A percentile compares a stretch with the other conserved stretches of the same genome.
These are phyloP conservation scores for Caenorhabditis briggsae DNA, from an alignment of 1,140 invertebrate species.

Conservation along the genomic window DNA sequence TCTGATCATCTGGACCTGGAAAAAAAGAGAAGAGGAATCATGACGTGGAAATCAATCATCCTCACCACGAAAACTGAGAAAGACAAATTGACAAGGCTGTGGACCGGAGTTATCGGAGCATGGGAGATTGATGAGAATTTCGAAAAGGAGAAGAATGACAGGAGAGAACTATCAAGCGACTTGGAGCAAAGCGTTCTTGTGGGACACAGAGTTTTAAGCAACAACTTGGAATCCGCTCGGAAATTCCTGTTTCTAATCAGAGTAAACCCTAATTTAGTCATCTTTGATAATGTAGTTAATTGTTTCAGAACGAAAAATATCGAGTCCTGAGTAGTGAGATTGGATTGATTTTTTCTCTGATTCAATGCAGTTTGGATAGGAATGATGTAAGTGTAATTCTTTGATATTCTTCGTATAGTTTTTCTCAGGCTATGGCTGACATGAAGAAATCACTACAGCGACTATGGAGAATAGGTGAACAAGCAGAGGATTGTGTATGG, in stretches of 20 bases:
- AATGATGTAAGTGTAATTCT: not conserved
- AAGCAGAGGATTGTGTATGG: slow-evolving; percentile 47
- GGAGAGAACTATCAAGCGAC: not conserved
- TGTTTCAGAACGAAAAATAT: slow-evolving; percentile 24
- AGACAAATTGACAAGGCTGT: not conserved
- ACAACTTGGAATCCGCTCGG: not conserved
- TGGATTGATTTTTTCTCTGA: not conserved
- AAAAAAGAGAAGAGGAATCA: not conserved
- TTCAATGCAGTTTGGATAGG: slow-evolving; percentile 33
- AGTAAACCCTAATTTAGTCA: not conserved
- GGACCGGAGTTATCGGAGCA: slow-evolving; percentile 27
- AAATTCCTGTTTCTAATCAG: slow-evolving; percentile 4
- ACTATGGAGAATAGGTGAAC: slow-evolving; percentile 55
- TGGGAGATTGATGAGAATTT: slow-evolving; percentile 13
- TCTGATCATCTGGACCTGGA: not conserved
- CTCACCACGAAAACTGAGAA: slow-evolving; percentile 33
- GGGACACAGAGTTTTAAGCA: not conserved
- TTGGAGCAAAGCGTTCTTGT: not conserved
- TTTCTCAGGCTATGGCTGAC: slow-evolving; percentile 7
- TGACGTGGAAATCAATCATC: slow-evolving; percentile 34
- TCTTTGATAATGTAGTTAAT: not conserved
- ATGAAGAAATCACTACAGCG: slow-evolving; percentile 37
- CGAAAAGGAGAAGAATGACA: not conserved
- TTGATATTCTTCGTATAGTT: not conserved
- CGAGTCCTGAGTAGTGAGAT: slow-evolving; percentile 15